Percentiles rank a stretch among this genome's conserved stretches.
phyloP scores from a whole-genome alignment of 37 sponge, comb jelly and placozoan genomes.

The Ephydatia muelleri region DNA sequence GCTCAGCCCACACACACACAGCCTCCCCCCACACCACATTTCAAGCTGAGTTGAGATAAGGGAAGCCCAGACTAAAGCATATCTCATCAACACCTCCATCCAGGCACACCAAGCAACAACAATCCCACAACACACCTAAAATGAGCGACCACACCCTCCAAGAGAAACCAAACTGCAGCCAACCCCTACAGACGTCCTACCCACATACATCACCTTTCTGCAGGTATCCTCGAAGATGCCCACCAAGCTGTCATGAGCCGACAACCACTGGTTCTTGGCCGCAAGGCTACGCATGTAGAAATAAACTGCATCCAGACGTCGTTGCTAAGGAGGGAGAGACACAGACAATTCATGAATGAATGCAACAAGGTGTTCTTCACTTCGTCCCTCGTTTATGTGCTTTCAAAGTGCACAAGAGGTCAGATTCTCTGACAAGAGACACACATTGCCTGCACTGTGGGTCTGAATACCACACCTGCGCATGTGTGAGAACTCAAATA shows the following conservation, averaged over 20 bases:
- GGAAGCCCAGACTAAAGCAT: neutral
- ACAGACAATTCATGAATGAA: no score
- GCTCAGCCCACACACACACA: neutral
- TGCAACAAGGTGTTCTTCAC: no score
- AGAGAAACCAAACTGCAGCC: neutral
- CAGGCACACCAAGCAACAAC: neutral
- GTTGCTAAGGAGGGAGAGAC: constrained; percentile 52
- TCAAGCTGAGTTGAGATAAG: neutral
- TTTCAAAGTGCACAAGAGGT: no score
- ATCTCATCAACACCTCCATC: neutral
- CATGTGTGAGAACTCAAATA: no score
- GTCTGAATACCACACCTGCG: no score
- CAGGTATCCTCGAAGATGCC: constrained; percentile 68
- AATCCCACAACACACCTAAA: neutral
- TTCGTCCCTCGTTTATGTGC: no score
- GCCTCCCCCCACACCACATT: neutral
- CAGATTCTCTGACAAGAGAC: no score
- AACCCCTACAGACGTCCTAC: neutral
- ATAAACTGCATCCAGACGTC: constrained; percentile 81
- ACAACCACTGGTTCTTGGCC: constrained; percentile 64
- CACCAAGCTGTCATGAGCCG: constrained; percentile 82
- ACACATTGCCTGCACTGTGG: no score
- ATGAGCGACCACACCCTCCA: neutral
- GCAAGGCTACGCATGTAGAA: constrained; percentile 80
- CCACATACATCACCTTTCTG: constrained; percentile 54